Evolutionary conservation across 2,888 invertebrate species (phyloP), one percentile per base, ranked within the genome.

Genomic region (Drosophila longiperda): DNA sequence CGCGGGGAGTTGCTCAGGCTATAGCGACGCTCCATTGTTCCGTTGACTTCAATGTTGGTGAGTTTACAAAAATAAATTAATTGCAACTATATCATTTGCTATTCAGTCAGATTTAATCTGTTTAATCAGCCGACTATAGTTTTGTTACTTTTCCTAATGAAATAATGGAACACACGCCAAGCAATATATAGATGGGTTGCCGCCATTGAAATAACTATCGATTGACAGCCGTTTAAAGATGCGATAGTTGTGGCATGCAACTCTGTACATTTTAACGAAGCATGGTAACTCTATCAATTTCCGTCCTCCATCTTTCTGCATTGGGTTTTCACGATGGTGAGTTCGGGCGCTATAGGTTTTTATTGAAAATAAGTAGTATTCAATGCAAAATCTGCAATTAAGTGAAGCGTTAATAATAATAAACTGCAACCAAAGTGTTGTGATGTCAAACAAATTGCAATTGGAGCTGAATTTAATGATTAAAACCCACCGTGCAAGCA

Each of bases 271-370:
- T 54, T 62, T 66, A 2, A 6, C 1, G 29, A 58, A 8, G 57
- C 59, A 60, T 92, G 92, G 92, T 91, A 90, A 79, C 81, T 78
- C 87, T 91, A 86, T 67, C 67, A 73, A 83, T 91, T 92, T 93
- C 93, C 93, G 92, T 64, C 89, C 89, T 91, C 92, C 91, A 92
- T 93, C 93, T 93, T 93, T 93, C 91, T 90, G 90, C 86, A 90
- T 90, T 90, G 85, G 90, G 79, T 92, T 91, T 90, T 90, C 91
- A 89, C 89, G 89, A 93, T 93, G 93, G 93, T 93, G 91, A 91
- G 93, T 91, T 83, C 91, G 75, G 75, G 76, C 66, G 68, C 67
- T 45, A 69, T 15, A 59, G 20, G 67, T 63, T 75, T 42, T 81
- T 75, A 63, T n/a, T 34, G 1, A 78, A 80, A 83, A 78, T 82